phyloP scores from a whole-genome alignment of 2,888 invertebrate species.

The Clostera curtula region DNA sequence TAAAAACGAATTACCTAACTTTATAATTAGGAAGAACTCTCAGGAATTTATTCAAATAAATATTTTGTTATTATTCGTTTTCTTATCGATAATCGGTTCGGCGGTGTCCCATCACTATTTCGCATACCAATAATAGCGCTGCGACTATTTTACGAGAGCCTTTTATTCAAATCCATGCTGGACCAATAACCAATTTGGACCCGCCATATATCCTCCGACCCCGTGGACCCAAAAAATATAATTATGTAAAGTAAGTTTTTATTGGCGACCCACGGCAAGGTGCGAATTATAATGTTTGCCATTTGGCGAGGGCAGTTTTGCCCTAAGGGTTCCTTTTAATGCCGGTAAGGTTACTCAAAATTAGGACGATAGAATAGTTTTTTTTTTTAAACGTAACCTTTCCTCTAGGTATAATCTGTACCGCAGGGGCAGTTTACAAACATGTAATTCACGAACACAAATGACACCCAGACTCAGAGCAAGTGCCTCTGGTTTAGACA shows the following conservation, averaged over 20 bases:
- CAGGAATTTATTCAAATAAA: no score
- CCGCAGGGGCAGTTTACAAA: no score
- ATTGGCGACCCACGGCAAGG: slow-evolving; percentile 19
- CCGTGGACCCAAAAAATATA: slow-evolving; percentile 21
- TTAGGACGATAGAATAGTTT: no score
- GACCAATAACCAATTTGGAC: slow-evolving; percentile 55
- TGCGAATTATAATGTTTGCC: slow-evolving; percentile 13
- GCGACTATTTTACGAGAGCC: slow-evolving; percentile 65
- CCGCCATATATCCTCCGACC: slow-evolving; percentile 42
- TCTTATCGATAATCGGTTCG: slow-evolving; percentile 9
- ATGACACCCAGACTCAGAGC: no score
- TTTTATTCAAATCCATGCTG: slow-evolving; percentile 69
- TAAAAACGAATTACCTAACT: slow-evolving; percentile 7
- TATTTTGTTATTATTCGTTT: slow-evolving; percentile 2
- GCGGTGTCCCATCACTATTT: slow-evolving; percentile 32
- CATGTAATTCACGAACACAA: no score
- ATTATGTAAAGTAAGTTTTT: slow-evolving; percentile 26
- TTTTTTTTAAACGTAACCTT: no score
- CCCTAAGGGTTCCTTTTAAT: no score
- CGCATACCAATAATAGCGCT: slow-evolving; percentile 56
- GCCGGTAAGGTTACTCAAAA: no score
- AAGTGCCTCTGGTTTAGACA: no score
- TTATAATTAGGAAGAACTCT: slow-evolving; percentile 1
- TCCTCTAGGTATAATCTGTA: no score
- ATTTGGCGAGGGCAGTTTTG: no score